Conservation (phyloP, 2,888 invertebrate species). For the Marasmarcha lunaedactyla region DNA sequence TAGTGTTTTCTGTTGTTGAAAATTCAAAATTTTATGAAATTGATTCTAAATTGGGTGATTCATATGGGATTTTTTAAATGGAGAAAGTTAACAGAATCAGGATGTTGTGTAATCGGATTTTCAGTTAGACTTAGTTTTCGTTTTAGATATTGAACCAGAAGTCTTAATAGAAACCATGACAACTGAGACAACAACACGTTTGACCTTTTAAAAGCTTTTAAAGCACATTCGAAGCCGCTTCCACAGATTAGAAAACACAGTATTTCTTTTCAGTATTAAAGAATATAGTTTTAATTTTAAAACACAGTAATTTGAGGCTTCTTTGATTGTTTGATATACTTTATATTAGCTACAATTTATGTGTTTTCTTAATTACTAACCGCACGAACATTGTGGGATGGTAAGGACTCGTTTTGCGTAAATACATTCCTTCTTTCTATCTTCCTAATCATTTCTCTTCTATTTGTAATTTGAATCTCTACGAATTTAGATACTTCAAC, state of each 20-base stretch:
- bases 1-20: not conserved
- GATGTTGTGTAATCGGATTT: no score
- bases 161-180: no score
- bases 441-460: constrained; percentile 16
- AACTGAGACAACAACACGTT: no score
- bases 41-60: no score
- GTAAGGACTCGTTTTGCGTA: constrained; percentile 57
- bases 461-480: constrained; percentile 31
- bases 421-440: constrained; percentile 10
- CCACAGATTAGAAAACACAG: constrained; percentile 17
- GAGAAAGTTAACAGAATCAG: no score
- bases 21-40: no score
- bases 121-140: no score
- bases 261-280: constrained; percentile 6
- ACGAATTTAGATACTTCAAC: constrained; percentile 40
- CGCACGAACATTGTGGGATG: constrained; percentile 55
- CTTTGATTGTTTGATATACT: constrained; percentile 29
- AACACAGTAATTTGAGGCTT: constrained; percentile 38
- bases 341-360: constrained; percentile 44
- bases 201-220: no score
- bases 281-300: constrained; percentile 17
- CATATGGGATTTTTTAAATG: no score
- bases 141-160: no score
- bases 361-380: constrained; percentile 47
- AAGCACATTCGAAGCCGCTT: constrained; percentile 19